Evolutionary conservation across 2,888 invertebrate species (phyloP), one percentile per base, ranked within the genome.

Genomic region (Cremastinae sp.): DNA sequence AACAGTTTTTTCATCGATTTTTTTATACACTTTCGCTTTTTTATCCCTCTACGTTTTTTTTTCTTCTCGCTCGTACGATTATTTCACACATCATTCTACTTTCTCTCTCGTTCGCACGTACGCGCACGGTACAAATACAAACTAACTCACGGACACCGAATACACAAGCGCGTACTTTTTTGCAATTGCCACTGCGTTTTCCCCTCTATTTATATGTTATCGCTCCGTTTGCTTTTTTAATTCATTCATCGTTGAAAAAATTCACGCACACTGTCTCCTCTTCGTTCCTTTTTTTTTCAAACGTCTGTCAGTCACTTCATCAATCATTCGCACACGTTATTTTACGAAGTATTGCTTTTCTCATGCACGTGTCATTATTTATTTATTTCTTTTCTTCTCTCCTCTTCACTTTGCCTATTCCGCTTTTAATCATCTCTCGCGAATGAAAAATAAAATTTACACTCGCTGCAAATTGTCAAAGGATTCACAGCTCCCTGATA

Each of bases 301-400:
- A 18, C 28, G 8, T 41, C 10, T 41, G 59, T 43, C 62, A 62
- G 56, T 47, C 62, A 64, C 66, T 56, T 47, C 49, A 45, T 59
- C 79, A 83, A 78, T 83, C 84, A 81, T 81, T 84, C 81, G 79
- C 76, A 75, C 81, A 86, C 83, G 83, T 83, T 87, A 92, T 92
- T 93, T 28, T 93, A 94, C 92, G 93, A 92, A 92, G 93, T 94
- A 94, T 94, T 94, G 94, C 94, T 94, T 93, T 91, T 91, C 92
- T 93, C 92, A 92, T 93, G 93, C 76, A 73, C 72, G 69, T 47
- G 43, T 64, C 58, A 53, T 55, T 43, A 47, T 74, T 53, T 70
- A 41, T 55, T 66, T 68, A 43, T 53, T 53, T 41, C n/a, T 47
- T 58, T 43, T 61, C 49, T 53, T 56, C 5, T 37, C 22, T 37